Conservation (phyloP, 2,797 vertebrate genomes). For the Tapera naevia region DNA sequence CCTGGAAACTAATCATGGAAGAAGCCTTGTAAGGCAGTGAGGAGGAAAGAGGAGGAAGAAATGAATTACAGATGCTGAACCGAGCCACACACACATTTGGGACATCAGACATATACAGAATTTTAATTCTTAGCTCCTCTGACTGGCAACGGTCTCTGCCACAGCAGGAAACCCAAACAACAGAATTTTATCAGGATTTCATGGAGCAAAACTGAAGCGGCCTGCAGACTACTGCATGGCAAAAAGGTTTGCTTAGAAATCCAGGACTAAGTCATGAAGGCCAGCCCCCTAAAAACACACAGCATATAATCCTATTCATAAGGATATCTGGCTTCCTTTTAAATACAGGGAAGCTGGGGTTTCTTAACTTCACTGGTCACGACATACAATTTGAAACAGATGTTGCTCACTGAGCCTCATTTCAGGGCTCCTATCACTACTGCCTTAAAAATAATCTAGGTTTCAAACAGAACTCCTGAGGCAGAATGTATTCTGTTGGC, state of each 20-base stretch:
- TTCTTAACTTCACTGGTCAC: not conserved
- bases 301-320: not conserved
- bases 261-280: not conserved
- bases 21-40: not conserved
- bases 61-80: not conserved
- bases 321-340: not conserved
- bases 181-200: not conserved
- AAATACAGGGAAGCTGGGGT: not conserved
- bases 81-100: not conserved
- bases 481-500: conserved; percentile 9
- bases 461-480: not conserved
- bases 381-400: not conserved
- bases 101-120: not conserved
- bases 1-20: not conserved
- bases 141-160: not conserved
- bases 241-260: not conserved
- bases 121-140: not conserved
- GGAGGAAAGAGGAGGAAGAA: not conserved
- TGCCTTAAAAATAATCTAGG: not conserved
- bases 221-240: not conserved
- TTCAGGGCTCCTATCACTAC: not conserved
- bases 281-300: not conserved
- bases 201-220: not conserved
- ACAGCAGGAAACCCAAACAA: not conserved
- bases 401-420: not conserved